These are phyloP conservation scores for Oxytorus armatus DNA, from an alignment of 2,888 invertebrate genomes.

Conservation along the genomic window DNA sequence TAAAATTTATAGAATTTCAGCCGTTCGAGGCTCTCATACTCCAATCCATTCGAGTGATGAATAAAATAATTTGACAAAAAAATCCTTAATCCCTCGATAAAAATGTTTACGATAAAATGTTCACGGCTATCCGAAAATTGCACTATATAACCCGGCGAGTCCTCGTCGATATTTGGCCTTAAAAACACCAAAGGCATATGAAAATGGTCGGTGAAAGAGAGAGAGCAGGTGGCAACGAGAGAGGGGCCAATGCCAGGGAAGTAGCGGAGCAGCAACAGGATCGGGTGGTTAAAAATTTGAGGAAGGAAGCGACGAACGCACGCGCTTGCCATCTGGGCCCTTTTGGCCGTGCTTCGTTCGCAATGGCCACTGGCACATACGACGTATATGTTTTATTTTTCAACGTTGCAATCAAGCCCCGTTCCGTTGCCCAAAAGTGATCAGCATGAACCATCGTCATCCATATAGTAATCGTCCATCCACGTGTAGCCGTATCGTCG, in stretches of 20 bases:
- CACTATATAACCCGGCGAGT: no score
- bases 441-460: neutral
- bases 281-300: constrained; percentile 80
- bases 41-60: no score
- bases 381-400: constrained; percentile 25
- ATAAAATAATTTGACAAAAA: no score
- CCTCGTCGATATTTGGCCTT: no score
- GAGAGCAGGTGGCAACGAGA: constrained; percentile 79
- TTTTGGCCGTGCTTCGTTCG: constrained; percentile 35
- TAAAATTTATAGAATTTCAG: no score
- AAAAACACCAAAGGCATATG: constrained; percentile 31
- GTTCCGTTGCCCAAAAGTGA: constrained; percentile 10
- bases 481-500: constrained; percentile 5
- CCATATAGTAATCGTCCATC: constrained; percentile 9
- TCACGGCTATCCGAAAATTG: no score
- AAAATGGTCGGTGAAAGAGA: constrained; percentile 62
- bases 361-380: constrained; percentile 19
- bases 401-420: constrained; percentile 1
- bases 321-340: constrained; percentile 83
- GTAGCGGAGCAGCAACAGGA: constrained; percentile 32
- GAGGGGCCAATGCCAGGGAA: constrained; percentile 64
- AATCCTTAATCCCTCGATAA: no score
- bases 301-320: constrained; percentile 74
- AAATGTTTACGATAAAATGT: no score
- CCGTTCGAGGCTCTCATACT: no score